phyloP scores from a whole-genome alignment of 2,888 invertebrate species.

The Epirrhoe alternata region DNA sequence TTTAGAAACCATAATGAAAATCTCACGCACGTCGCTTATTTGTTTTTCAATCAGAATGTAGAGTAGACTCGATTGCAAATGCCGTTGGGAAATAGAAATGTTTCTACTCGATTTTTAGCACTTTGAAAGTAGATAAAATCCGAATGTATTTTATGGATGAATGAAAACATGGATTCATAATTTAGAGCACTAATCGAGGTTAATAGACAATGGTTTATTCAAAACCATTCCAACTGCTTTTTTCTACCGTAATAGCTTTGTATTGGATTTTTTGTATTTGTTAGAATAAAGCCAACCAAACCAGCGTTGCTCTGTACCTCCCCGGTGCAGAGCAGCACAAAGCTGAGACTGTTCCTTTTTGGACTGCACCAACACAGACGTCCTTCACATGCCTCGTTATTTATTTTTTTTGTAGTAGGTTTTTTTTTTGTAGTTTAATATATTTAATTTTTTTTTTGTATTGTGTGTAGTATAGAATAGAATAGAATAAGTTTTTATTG shows the following conservation, averaged over 20 bases:
- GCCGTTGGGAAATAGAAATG: constrained; percentile 16
- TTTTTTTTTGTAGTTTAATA: too few species aligned
- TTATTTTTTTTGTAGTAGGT: too few species aligned
- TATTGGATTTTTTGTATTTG: background rate
- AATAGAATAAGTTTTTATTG: too few species aligned
- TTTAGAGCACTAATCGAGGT: background rate
- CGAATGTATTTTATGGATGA: background rate
- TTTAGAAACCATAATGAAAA: constrained; percentile 80
- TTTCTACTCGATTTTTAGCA: background rate
- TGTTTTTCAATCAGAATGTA: constrained; percentile 71
- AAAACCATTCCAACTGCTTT: background rate
- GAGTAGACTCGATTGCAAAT: constrained; percentile 47
- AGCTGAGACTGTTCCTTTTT: too few species aligned
- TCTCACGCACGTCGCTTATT: constrained; percentile 75
- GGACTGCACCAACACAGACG: too few species aligned
- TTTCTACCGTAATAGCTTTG: background rate
- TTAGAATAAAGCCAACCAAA: background rate
- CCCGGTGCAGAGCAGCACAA: too few species aligned
- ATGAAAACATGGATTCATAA: background rate
- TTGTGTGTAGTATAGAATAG: too few species aligned
- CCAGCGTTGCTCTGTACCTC: too few species aligned
- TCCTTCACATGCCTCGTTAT: too few species aligned
- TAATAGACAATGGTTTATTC: background rate
- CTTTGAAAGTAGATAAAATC: background rate
- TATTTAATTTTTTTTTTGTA: too few species aligned